Conservation (phyloP, 2,888 invertebrate species). For the Plemyria rubiginata region DNA sequence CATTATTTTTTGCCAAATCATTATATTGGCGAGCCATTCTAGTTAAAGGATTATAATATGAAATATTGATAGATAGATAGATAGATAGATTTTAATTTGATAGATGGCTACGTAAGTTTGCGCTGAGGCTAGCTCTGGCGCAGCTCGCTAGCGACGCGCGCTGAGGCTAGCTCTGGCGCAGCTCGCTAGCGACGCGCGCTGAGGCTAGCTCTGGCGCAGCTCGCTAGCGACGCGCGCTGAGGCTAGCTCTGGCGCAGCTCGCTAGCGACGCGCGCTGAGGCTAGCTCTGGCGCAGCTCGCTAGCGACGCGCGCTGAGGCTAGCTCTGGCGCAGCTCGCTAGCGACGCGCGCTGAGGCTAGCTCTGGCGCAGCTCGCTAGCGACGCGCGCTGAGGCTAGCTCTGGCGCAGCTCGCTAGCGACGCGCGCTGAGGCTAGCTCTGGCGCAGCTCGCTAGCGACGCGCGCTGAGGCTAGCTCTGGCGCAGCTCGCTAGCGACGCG, state of each 20-base stretch:
- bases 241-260: not conserved
- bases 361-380: not conserved
- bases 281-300: not conserved
- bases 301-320: not conserved
- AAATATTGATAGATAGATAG: too few species aligned
- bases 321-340: not conserved
- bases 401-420: not conserved
- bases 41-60: too few species aligned
- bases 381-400: not conserved
- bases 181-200: not conserved
- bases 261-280: not conserved
- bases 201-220: not conserved
- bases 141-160: not conserved
- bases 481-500: too few species aligned
- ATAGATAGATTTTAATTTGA: too few species aligned
- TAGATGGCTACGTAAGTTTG: not conserved
- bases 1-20: too few species aligned
- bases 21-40: too few species aligned
- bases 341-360: not conserved
- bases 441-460: too few species aligned
- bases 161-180: not conserved
- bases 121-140: not conserved
- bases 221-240: not conserved
- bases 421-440: not conserved
- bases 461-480: too few species aligned